A percentile compares a stretch with the other conserved stretches of the same genome.
phyloP scores from a whole-genome alignment of 2,113 vertebrate genomes.

The Campylomormyrus tamandua region DNA sequence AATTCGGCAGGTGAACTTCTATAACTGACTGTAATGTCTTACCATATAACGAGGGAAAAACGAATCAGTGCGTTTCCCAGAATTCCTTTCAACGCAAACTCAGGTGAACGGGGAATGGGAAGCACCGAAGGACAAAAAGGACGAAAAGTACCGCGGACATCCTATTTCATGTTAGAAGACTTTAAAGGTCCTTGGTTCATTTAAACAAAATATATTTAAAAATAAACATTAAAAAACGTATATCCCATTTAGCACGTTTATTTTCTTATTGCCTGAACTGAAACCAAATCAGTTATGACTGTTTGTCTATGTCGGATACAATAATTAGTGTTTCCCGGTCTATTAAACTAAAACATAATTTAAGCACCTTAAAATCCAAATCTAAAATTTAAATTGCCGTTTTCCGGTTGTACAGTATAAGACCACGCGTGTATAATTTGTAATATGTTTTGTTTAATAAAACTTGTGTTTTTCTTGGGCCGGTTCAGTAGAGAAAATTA shows the following conservation, averaged over 20 bases:
- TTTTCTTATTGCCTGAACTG: not conserved
- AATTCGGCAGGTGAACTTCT: not conserved
- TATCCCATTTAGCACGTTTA: not conserved
- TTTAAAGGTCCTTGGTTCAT: not conserved
- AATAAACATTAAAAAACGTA: not conserved
- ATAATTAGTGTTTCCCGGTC: not conserved
- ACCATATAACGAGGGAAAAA: not conserved
- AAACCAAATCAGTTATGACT: not conserved
- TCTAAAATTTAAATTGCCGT: not conserved
- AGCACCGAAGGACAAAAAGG: constrained; percentile 2
- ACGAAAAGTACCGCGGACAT: not conserved
- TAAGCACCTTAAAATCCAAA: not conserved
- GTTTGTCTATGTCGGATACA: not conserved
- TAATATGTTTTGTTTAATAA: constrained; percentile 66
- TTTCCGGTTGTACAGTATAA: constrained; percentile 1
- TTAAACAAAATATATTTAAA: not conserved
- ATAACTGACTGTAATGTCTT: not conserved
- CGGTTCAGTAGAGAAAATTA: constrained; percentile 51
- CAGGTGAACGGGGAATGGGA: not conserved
- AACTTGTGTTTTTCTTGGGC: constrained; percentile 58
- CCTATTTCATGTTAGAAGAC: not conserved
- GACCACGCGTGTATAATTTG: constrained; percentile 32
- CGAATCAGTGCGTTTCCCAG: not conserved
- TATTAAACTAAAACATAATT: not conserved
- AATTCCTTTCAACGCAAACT: not conserved